These are phyloP conservation scores for Marronus borbonicus DNA, from an alignment of 2,888 invertebrate species.

Conservation along the genomic window DNA sequence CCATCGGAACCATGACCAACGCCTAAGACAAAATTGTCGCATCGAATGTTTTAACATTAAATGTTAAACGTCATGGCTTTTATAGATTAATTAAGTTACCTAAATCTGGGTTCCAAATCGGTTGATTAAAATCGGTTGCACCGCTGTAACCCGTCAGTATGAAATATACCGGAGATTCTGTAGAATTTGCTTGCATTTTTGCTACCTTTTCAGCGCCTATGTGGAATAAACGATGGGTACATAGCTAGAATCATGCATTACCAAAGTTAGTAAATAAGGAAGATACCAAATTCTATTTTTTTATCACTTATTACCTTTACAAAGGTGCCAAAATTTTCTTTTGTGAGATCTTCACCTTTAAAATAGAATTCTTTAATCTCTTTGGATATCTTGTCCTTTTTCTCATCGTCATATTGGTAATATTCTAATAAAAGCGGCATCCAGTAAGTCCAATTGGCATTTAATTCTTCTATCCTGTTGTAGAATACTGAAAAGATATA, in stretches of 20 bases:
- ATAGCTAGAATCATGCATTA: constrained; percentile 63
- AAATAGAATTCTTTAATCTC: constrained; percentile 49
- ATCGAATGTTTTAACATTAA: too few relatives aligned
- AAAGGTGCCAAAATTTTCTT: constrained; percentile 45
- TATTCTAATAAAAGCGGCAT: constrained; percentile 41
- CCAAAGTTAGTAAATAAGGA: too few relatives aligned
- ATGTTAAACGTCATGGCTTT: too few relatives aligned
- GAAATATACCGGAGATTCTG: constrained; percentile 73
- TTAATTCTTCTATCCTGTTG: constrained; percentile 45
- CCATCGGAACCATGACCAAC: constrained; percentile 44
- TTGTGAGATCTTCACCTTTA: constrained; percentile 38
- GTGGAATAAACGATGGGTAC: constrained; percentile 70
- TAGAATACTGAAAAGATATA: constrained; percentile 34
- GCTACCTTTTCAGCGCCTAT: constrained; percentile 59
- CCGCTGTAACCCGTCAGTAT: constrained; percentile 60
- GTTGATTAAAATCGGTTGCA: background rate
- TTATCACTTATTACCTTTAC: constrained; percentile 30
- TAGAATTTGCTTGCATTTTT: constrained; percentile 59
- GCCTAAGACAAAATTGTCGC: constrained; percentile 7
- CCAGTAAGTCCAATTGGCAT: constrained; percentile 34
- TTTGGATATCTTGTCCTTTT: constrained; percentile 18
- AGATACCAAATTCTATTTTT: too few relatives aligned
- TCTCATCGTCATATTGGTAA: constrained; percentile 32
- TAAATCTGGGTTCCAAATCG: background rate
- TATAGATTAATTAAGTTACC: background rate